Conservation (phyloP, 2,797 vertebrate species). For the Orientallactaga sibirica region DNA sequence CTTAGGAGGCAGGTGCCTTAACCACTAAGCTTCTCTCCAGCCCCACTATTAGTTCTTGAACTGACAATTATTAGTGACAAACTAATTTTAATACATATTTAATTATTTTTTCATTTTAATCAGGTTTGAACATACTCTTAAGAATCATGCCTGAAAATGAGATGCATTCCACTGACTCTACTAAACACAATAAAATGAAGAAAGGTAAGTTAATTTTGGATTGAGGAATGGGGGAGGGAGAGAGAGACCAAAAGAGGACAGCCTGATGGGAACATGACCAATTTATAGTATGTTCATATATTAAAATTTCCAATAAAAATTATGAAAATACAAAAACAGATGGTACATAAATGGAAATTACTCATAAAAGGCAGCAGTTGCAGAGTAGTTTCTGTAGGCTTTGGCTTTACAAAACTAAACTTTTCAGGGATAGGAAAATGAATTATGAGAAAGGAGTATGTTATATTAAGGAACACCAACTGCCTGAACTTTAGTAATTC, state of each 20-base stretch:
- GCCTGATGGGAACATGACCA: too few relatives aligned
- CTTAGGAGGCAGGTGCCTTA: too few relatives aligned
- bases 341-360: not conserved
- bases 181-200: not conserved
- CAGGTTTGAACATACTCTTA: constrained; percentile 74
- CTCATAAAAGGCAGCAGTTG: not conserved
- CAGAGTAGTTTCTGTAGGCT: not conserved
- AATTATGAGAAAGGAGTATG: not conserved
- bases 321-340: not conserved
- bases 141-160: constrained; percentile 78
- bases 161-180: constrained; percentile 51
- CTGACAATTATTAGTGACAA: constrained; percentile 18
- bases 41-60: not conserved
- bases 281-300: too few relatives aligned
- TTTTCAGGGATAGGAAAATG: not conserved
- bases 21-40: too few relatives aligned
- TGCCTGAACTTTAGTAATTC: not conserved
- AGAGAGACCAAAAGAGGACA: not conserved
- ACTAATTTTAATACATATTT: constrained; percentile 19
- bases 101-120: constrained; percentile 66
- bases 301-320: too few relatives aligned
- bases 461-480: not conserved
- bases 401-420: constrained; percentile 25
- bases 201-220: constrained; percentile 61
- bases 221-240: not conserved